A percentile compares a stretch with the other conserved stretches of the same genome.
phyloP scores from a whole-genome alignment of 1,140 invertebrate species.

The Thalassaphorura encarpata region DNA sequence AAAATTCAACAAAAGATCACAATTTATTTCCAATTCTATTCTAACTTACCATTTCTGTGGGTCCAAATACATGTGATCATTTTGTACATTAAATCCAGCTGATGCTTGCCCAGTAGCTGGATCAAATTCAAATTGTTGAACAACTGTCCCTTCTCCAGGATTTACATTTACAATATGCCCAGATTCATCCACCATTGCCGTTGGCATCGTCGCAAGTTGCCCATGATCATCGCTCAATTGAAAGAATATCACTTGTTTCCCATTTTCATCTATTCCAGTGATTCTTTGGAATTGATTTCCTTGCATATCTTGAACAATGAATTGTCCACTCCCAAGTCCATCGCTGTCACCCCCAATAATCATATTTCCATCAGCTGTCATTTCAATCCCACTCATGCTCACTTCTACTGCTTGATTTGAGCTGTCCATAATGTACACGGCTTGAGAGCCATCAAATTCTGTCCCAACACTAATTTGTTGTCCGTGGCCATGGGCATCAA shows the following conservation, averaged over 20 bases:
- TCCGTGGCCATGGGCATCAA: conserved; percentile 36
- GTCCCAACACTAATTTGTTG: conserved; percentile 17
- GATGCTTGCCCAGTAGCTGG: too few relatives aligned
- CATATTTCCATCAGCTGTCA: conserved; percentile 22
- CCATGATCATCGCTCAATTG: conserved; percentile 22
- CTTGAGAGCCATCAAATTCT: conserved; percentile 12
- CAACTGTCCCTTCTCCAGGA: conserved; percentile 8
- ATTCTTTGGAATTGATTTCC: conserved; percentile 26
- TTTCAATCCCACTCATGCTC: conserved; percentile 24
- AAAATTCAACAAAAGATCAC: background rate
- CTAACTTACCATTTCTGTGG: conserved; percentile 21
- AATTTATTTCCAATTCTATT: background rate
- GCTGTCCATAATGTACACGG: conserved; percentile 25
- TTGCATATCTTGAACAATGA: conserved; percentile 30
- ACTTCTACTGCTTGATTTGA: conserved; percentile 18
- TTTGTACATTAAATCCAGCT: conserved; percentile 18
- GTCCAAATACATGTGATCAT: conserved; percentile 25
- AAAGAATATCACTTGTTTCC: conserved; percentile 30
- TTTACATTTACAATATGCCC: conserved; percentile 9
- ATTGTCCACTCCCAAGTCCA: conserved; percentile 3
- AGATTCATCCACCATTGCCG: conserved; percentile 9
- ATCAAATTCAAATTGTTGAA: too few relatives aligned
- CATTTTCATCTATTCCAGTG: conserved; percentile 26
- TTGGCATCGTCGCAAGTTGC: conserved; percentile 13
- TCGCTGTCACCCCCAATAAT: conserved; percentile 17